phyloP scores from a whole-genome alignment of 2,113 vertebrate genomes.

The Australoheros scitulus region DNA sequence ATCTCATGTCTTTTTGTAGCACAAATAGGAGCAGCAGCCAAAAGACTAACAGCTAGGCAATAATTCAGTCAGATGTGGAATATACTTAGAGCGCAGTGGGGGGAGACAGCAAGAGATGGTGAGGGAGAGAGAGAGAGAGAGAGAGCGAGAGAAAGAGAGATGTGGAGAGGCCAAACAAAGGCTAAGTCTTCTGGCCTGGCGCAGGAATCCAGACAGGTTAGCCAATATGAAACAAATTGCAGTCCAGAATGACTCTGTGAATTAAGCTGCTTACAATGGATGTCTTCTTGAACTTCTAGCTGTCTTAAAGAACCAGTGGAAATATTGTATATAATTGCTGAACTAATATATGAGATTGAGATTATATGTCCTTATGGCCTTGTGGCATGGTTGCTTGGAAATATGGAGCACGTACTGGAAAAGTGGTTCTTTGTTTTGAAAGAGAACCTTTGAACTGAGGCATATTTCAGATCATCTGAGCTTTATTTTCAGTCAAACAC shows the following conservation, averaged over 20 bases:
- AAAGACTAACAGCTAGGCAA: conserved; percentile 70
- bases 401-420: conserved; percentile 52
- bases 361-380: conserved; percentile 35
- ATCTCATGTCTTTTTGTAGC: conserved; percentile 77
- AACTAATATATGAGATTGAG: conserved; percentile 57
- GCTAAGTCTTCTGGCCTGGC: conserved; percentile 60
- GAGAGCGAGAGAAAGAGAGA: conserved; percentile 27
- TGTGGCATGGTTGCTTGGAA: conserved; percentile 29
- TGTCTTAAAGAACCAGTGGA: conserved; percentile 28
- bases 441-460: conserved; percentile 4
- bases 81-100: conserved; percentile 56
- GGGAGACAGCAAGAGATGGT: conserved; percentile 42
- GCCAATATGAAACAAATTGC: conserved; percentile 54
- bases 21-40: conserved; percentile 72
- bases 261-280: conserved; percentile 60
- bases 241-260: conserved; percentile 49
- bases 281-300: conserved; percentile 40
- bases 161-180: conserved; percentile 57
- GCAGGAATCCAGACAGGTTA: conserved; percentile 44
- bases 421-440: conserved; percentile 49
- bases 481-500: not conserved
- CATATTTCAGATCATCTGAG: not conserved
- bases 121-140: conserved; percentile 33
- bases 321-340: conserved; percentile 36
- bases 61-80: conserved; percentile 75